These are phyloP conservation scores for Tupiocoris notatus DNA, from an alignment of 2,888 invertebrate genomes.

Conservation along the genomic window DNA sequence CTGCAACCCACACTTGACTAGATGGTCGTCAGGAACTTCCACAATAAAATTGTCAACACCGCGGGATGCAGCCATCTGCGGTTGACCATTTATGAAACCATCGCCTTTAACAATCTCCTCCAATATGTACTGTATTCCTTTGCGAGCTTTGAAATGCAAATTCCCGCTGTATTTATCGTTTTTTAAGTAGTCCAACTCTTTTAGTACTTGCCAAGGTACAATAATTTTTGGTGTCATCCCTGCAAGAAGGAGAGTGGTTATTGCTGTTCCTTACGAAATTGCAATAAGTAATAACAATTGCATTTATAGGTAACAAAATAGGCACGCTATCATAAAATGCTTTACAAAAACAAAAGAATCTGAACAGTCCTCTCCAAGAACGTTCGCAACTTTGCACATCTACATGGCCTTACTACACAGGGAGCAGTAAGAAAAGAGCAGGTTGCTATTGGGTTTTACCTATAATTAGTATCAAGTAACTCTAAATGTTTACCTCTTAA, in stretches of 20 bases:
- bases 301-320: no score
- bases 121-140: conserved; percentile 33
- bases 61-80: conserved; percentile 10
- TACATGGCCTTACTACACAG: no score
- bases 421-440: no score
- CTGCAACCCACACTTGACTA: conserved; percentile 44
- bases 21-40: conserved; percentile 45
- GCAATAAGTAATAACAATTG: no score
- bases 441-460: no score
- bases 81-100: conserved; percentile 32
- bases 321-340: no score
- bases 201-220: conserved; percentile 46
- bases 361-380: no score
- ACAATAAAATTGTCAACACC: conserved; percentile 21
- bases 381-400: no score
- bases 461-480: no score
- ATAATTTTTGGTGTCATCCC: conserved; percentile 34
- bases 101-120: background rate
- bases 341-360: no score
- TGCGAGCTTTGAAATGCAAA: conserved; percentile 20
- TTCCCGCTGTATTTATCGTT: conserved; percentile 1
- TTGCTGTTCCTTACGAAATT: no score
- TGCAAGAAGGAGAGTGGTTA: conserved; percentile 14
- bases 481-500: conserved; percentile 39
- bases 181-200: conserved; percentile 44